These are phyloP conservation scores for Thalassarche chlororhynchos DNA, from an alignment of 2,113 vertebrate species.

Conservation along the genomic window DNA sequence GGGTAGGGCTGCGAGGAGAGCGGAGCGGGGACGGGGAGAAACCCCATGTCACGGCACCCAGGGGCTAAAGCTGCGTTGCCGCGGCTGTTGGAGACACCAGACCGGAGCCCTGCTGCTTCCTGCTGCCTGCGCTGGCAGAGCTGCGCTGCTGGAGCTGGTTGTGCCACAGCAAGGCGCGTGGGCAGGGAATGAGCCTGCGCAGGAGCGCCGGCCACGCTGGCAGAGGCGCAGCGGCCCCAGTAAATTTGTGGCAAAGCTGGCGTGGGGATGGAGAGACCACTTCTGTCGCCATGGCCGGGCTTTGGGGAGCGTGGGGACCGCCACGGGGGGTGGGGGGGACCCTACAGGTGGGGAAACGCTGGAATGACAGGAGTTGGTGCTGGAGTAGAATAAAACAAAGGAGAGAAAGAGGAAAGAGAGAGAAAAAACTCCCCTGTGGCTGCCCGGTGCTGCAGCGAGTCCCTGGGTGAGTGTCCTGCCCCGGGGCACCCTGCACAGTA, in stretches of 20 bases:
- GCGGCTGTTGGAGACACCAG: not conserved
- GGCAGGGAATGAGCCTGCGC: not conserved
- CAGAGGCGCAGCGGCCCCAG: accelerated
- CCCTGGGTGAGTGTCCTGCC: too few species aligned
- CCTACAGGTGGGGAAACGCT: not conserved
- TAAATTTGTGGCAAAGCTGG: not conserved
- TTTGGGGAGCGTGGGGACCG: accelerated
- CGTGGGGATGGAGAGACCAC: too few species aligned
- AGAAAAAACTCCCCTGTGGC: too few species aligned
- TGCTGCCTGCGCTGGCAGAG: not conserved
- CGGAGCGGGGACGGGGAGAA: not conserved
- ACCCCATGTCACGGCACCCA: too few species aligned
- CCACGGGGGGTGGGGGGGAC: not conserved
- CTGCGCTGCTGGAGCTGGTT: not conserved
- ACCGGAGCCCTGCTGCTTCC: not conserved
- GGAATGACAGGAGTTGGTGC: not conserved
- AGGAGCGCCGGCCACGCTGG: not conserved
- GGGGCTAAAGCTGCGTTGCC: too few species aligned
- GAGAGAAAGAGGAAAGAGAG: not conserved
- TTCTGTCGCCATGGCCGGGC: too few species aligned
- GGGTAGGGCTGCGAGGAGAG: not conserved
- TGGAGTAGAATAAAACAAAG: not conserved
- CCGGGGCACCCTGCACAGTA: too few species aligned
- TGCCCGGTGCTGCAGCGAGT: not conserved
- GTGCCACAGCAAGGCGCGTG: not conserved